Base-by-base conservation (phyloP, 2,888 invertebrate species). In the Callosobruchus maculatus region DNA sequence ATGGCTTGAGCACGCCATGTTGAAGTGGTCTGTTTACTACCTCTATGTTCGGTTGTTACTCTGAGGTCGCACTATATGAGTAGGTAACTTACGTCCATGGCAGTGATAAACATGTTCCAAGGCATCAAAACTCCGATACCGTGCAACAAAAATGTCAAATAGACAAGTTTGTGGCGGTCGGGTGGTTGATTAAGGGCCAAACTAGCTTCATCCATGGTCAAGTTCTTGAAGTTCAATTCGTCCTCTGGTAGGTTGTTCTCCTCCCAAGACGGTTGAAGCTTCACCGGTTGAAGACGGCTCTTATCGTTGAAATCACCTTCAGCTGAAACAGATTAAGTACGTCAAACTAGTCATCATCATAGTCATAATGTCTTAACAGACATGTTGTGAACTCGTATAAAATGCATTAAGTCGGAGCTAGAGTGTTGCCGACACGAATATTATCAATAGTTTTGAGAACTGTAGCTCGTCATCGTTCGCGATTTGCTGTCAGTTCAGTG, bases 101-200 rank as follows among this genome's bases (percentile, higher is more conserved):
- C 97, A 77, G 95, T 99, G 85, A 99, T 98, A 87, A 99, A 98
- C 97, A 98, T 98, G 88, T 99, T 99, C 99, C 99, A 99, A 20
- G 99, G 97, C 89, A 97, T 97, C 76, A 95, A 90, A 0, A 95
- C 94, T 68, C 98, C 99, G 78, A 99, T 91, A 9, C 99, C 99
- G 88, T 99, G 98, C 71, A 98, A 89, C 80, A 98, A 81, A 85
- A 99, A 91, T 75, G 97, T 97, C 73, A 96, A 87, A 87, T 95
- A 97, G 69, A 99, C 96, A 70, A 97, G 85, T 83, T 92, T 91
- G 87, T 91, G 92, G 88, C 90, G 93, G 88, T 97, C 96, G 74
- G 88, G 90, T 0, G 96, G 96, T 22, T 94, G 93, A 80, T 93
- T 92, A 74, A 94, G 88, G 86, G 94, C 93, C 85, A 94, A 86